Percentiles rank a stretch among this genome's conserved stretches.
phyloP scores from a whole-genome alignment of 2,888 invertebrate genomes.

The Drosophila fulvimacula region DNA sequence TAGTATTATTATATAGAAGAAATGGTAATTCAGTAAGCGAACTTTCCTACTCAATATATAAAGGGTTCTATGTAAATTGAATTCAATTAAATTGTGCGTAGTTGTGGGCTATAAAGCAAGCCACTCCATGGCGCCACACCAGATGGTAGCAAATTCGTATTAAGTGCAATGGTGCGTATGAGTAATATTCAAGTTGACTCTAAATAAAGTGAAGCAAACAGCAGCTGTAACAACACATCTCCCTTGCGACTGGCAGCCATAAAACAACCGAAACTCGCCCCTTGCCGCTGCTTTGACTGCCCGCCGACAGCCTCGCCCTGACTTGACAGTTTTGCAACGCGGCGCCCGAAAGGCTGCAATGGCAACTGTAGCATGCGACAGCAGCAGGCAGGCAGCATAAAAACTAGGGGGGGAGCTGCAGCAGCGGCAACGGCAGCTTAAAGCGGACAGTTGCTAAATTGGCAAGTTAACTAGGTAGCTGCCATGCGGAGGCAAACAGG shows the following conservation, averaged over 20 bases:
- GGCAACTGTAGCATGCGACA: conserved; percentile 46
- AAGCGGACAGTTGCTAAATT: conserved; percentile 45
- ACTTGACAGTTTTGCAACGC: conserved; percentile 57
- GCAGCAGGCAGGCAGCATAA: conserved; percentile 1
- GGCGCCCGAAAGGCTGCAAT: conserved; percentile 57
- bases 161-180: conserved; percentile 72
- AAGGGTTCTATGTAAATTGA: conserved; percentile 61
- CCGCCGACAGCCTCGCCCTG: conserved; percentile 22
- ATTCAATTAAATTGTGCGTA: conserved; percentile 52
- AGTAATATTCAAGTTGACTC: conserved; percentile 62
- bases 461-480: conserved; percentile 20
- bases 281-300: not conserved
- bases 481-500: conserved; percentile 26
- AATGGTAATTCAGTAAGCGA: too few species aligned
- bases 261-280: conserved; percentile 11
- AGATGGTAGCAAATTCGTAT: conserved; percentile 43
- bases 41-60: conserved; percentile 21
- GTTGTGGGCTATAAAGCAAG: not conserved
- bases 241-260: conserved; percentile 14
- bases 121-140: not conserved
- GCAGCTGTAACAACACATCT: conserved; percentile 39
- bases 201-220: conserved; percentile 33
- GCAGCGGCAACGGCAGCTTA: conserved; percentile 36
- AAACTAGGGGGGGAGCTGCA: not conserved
- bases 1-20: too few species aligned